Percentiles rank a stretch among this genome's conserved stretches.
These are phyloP conservation scores for Hypolimnas misippus DNA, from an alignment of 2,888 invertebrate species.

Conservation along the genomic window DNA sequence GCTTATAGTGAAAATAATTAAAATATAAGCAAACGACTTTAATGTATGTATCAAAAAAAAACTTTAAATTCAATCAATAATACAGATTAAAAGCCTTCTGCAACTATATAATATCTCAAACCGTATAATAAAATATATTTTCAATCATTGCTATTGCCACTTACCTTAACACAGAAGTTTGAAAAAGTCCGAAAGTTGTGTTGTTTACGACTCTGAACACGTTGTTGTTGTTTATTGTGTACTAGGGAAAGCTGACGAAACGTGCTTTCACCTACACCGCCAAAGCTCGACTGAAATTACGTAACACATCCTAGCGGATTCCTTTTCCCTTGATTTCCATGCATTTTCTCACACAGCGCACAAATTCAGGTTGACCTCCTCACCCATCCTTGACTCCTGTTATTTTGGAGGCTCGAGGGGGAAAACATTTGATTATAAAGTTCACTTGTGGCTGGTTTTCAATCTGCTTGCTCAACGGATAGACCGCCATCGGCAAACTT, in stretches of 20 bases:
- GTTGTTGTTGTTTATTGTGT: conserved; percentile 81
- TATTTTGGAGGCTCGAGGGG: conserved; percentile 16
- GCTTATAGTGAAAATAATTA: too few species aligned
- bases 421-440: conserved; percentile 36
- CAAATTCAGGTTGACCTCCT: conserved; percentile 55
- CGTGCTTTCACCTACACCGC: conserved; percentile 61
- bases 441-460: conserved; percentile 52
- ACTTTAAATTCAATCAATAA: too few species aligned
- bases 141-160: conserved; percentile 33
- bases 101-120: not conserved
- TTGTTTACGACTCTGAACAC: conserved; percentile 79
- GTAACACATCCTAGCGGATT: conserved; percentile 74
- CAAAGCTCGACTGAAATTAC: conserved; percentile 75
- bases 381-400: conserved; percentile 35
- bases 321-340: conserved; percentile 63
- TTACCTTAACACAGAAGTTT: conserved; percentile 47
- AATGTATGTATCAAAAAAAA: too few species aligned
- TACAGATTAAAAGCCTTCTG: not conserved
- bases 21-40: too few species aligned
- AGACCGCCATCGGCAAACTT: conserved; percentile 64
- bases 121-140: too few species aligned
- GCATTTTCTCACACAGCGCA: conserved; percentile 55
- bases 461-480: conserved; percentile 47
- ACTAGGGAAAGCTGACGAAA: conserved; percentile 45
- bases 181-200: conserved; percentile 49